Evolutionary conservation across 2,888 invertebrate species (phyloP).

Genomic region (Eupithecia insigniata): DNA sequence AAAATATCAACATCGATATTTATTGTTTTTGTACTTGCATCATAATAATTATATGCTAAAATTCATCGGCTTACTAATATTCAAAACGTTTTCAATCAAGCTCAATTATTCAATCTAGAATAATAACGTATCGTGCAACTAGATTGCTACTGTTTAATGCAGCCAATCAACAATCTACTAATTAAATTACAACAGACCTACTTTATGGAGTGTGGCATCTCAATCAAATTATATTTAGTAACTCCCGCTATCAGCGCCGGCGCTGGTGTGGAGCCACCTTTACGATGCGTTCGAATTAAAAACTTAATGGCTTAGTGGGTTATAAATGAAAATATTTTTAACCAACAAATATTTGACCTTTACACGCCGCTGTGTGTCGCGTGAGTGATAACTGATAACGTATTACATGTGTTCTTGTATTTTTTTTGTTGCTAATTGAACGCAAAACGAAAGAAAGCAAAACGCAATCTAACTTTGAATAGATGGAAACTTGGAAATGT

Average conservation of each 20-base stretch:
- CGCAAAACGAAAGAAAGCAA: slow-evolving; percentile 9
- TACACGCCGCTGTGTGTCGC: slow-evolving; percentile 15
- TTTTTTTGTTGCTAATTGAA: background rate
- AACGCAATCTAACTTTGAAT: slow-evolving; percentile 17
- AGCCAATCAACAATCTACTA: slow-evolving; percentile 40
- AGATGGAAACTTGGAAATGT: slow-evolving; percentile 25
- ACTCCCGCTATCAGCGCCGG: slow-evolving; percentile 31
- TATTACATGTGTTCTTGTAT: background rate
- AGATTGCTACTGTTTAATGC: slow-evolving; percentile 39
- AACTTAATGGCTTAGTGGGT: slow-evolving; percentile 56
- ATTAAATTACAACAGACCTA: slow-evolving; percentile 36
- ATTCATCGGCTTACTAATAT: slow-evolving; percentile 12
- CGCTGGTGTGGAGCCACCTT: slow-evolving; percentile 27
- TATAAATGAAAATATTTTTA: slow-evolving; percentile 48
- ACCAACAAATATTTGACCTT: slow-evolving; percentile 37
- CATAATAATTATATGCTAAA: background rate
- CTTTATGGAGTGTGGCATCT: slow-evolving; percentile 39
- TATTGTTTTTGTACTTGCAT: background rate
- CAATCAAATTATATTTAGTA: slow-evolving; percentile 36
- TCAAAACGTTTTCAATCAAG: slow-evolving; percentile 17
- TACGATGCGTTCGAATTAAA: slow-evolving; percentile 55
- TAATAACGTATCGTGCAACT: slow-evolving; percentile 24
- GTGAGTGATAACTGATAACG: slow-evolving; percentile 8
- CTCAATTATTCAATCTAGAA: slow-evolving; percentile 27
- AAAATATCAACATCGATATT: background rate